Conservation (phyloP, 2,113 vertebrate species). For the Piaya cayana region DNA sequence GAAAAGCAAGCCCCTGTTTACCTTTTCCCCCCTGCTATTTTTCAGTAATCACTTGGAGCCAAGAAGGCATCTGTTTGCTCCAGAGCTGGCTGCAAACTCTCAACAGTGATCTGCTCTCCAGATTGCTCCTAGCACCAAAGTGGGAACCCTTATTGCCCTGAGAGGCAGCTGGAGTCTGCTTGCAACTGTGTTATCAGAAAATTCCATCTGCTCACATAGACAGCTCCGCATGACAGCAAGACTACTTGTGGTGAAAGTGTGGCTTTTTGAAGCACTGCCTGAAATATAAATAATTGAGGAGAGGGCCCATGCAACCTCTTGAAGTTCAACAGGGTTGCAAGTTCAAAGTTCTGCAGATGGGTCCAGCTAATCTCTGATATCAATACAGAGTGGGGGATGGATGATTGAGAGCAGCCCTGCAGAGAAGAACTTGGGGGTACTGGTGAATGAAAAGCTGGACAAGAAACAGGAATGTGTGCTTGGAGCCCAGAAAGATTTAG, state of each 20-base stretch:
- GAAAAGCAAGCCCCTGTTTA: not conserved
- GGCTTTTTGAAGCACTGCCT: not conserved
- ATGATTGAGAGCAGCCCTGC: not conserved
- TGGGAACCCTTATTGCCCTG: not conserved
- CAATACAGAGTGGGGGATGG: not conserved
- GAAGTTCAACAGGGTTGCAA: not conserved
- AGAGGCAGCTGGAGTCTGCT: not conserved
- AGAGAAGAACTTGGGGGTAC: not conserved
- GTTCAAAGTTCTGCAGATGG: not conserved
- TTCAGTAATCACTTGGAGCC: not conserved
- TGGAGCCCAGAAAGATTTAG: not conserved
- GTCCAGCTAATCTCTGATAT: not conserved
- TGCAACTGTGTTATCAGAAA: not conserved
- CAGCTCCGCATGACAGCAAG: accelerated
- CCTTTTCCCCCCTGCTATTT: accelerated
- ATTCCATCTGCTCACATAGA: not conserved
- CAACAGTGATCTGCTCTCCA: not conserved
- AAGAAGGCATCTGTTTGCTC: not conserved
- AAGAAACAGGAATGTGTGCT: not conserved
- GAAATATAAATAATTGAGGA: not conserved
- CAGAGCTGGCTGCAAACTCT: not conserved
- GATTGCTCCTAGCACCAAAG: not conserved
- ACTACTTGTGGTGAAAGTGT: not conserved
- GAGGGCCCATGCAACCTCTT: accelerated
- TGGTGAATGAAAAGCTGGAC: not conserved